Evolutionary conservation across 2,797 vertebrate species (phyloP), one percentile per base, ranked within the genome.

Genomic region (Heteromormyrus szaboi): DNA sequence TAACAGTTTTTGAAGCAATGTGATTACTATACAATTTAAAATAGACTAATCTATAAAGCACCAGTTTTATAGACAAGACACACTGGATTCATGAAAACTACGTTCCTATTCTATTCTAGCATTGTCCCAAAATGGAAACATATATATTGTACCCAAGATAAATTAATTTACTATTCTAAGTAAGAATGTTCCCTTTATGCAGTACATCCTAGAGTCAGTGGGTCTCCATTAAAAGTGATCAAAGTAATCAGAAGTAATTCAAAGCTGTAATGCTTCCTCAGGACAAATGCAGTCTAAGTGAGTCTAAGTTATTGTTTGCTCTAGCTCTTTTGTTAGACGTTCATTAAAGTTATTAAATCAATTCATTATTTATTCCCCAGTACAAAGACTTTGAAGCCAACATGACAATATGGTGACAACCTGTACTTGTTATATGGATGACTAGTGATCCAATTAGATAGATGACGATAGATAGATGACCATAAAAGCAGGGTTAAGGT

Each of bases 341-440:
- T 86, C 85, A 86, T 86, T 86, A 86, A 56, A 86, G 53, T 86
- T 86, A 86, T 86, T 86, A 56, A 86, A 86, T 86, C 51, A 86
- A 86, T 86, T 56, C 50, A 86, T 86, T 86, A 86, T 86, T 86
- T 86, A 86, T 86, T 86, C 29, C 53, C n/a, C 53, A 37, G 85
- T 17, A 86, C 85, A 86, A 54, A 86, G 29, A 56, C 46, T 37
- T 86, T 56, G 22, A 86, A 56, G 17, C 51, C 25, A 51, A 37
- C 81, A 84, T 84, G 81, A 51, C 46, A 84, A 84, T 84, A 84
- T 48, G 46, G 44, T 84, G 81, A 84, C 85, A 86, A 56, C 50
- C 14, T 19, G 53, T 17, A 56, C 51, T 59, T 86, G 50, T 86
- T 54, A 86, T 56, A 51, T 41, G 85, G 51, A 59, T 19, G 85